Conservation (phyloP, 1,140 invertebrate genomes). For the Drosophila equinoxialis region DNA sequence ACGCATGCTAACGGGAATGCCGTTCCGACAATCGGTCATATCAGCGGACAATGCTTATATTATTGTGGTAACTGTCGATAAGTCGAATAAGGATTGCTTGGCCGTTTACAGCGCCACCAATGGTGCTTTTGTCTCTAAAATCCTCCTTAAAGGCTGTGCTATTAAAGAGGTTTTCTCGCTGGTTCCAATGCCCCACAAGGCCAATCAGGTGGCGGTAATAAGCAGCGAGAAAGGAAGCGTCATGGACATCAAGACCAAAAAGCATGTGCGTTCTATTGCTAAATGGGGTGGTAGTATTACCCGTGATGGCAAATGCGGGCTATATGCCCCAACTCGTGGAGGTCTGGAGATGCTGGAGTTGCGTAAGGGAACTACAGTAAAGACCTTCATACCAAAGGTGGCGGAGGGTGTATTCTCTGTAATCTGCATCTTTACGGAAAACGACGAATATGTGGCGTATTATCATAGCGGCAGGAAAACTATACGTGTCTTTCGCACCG, state of each 20-base stretch:
- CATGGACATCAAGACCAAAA: constrained; percentile 91
- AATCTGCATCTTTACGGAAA: constrained; percentile 96
- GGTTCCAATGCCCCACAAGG: constrained; percentile 91
- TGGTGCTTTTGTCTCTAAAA: constrained; percentile 90
- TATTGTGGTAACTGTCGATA: constrained; percentile 91
- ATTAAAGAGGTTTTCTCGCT: constrained; percentile 88
- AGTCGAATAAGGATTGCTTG: constrained; percentile 91
- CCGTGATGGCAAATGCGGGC: constrained; percentile 93
- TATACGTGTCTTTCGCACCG: constrained; percentile 93
- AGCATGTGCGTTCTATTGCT: constrained; percentile 89
- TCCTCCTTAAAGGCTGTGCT: constrained; percentile 86
- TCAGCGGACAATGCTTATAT: constrained; percentile 92
- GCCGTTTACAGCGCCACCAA: constrained; percentile 93
- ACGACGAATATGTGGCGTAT: constrained; percentile 97
- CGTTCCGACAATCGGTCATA: constrained; percentile 89
- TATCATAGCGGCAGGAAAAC: constrained; percentile 96
- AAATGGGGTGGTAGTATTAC: constrained; percentile 94
- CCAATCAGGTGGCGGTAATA: constrained; percentile 92
- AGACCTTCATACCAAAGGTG: constrained; percentile 94
- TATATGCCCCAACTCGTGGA: constrained; percentile 96
- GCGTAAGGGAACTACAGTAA: constrained; percentile 91
- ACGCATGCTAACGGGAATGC: constrained; percentile 86
- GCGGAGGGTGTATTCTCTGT: constrained; percentile 99
- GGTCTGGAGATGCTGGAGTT: constrained; percentile 95
- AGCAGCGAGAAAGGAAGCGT: constrained; percentile 95